phyloP scores from a whole-genome alignment of 2,888 invertebrate genomes.

The Nemoura dubitans region DNA sequence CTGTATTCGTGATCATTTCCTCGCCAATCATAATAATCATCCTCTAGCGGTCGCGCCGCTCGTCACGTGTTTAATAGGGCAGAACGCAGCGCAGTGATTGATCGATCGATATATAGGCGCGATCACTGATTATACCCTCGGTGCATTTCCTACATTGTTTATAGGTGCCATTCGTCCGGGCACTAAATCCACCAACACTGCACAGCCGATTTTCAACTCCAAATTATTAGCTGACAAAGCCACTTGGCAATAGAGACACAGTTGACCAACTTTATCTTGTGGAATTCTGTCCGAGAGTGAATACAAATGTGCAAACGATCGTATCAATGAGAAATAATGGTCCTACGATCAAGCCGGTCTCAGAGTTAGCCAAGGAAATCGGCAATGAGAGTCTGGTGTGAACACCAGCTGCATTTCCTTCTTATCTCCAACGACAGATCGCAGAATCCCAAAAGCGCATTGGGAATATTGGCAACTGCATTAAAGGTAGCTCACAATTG shows the following conservation, averaged over 20 bases:
- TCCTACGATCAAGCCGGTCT: background rate
- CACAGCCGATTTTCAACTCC: background rate
- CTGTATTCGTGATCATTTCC: slow-evolving; percentile 4
- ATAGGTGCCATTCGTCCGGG: background rate
- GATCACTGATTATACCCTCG: background rate
- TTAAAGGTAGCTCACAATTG: background rate
- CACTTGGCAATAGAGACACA: background rate
- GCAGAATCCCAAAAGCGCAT: background rate
- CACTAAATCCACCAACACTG: background rate
- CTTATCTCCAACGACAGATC: background rate
- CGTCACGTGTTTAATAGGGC: background rate
- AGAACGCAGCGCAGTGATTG: background rate
- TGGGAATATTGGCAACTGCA: background rate
- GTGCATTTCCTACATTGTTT: slow-evolving; percentile 2
- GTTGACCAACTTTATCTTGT: background rate
- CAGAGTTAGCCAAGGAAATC: background rate
- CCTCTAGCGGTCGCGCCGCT: background rate
- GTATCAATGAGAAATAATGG: background rate
- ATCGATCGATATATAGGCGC: background rate
- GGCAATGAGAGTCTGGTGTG: background rate
- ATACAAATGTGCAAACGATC: background rate
- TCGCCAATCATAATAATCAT: background rate
- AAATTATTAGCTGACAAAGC: background rate
- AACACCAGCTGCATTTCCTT: background rate
- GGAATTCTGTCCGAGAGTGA: background rate